Evolutionary conservation across 2,888 invertebrate genomes (phyloP), one percentile per base, ranked within the genome.

Genomic region (Polyommatus icarus): DNA sequence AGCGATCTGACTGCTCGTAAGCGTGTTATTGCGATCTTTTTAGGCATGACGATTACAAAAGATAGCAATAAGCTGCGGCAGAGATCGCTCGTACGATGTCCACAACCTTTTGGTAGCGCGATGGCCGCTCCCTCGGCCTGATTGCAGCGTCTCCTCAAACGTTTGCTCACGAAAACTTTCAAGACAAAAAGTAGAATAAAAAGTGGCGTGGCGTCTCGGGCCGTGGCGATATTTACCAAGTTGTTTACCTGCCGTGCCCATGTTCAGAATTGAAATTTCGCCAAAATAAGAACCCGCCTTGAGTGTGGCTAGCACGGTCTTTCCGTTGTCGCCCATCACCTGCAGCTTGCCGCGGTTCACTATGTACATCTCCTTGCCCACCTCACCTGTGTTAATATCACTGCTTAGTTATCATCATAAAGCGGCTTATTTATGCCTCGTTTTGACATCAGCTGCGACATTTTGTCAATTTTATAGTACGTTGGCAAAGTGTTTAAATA

Each of bases 331-430:
- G 81, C 97, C 98, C 84, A 98, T 99, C 91, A 98, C 99, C 95
- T 97, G 98, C 87, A 99, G 96, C 84, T 98, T 96, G 82, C 99
- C 99, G 85, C 99, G 95, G 94, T 99, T 99, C 84, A 99, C 99
- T 95, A 99, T 99, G 95, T 99, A 99, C 99, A 99, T 99, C 95
- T 99, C 99, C 93, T 99, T 99, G 83, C 99, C 99, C 83, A 99
- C 99, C 95, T 99, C 99, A 86, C 99, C 99, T 99, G 95, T 1
- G 92, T 29, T 8, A 61, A n/a, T n/a, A 3, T 61, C 20, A 61
- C 24, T 24, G 3, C 24, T 61, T 61, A 24, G 61, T 61, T 12
- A 54, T 24, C 12, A 12, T 59, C 59, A n/a, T 8, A 59, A 59
- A 59, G n/a, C n/a, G 15, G 7, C n/a, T 59, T 7, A n/a, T 20